Conservation (phyloP, 2,797 vertebrate species). For the Streptopelia turtur region DNA sequence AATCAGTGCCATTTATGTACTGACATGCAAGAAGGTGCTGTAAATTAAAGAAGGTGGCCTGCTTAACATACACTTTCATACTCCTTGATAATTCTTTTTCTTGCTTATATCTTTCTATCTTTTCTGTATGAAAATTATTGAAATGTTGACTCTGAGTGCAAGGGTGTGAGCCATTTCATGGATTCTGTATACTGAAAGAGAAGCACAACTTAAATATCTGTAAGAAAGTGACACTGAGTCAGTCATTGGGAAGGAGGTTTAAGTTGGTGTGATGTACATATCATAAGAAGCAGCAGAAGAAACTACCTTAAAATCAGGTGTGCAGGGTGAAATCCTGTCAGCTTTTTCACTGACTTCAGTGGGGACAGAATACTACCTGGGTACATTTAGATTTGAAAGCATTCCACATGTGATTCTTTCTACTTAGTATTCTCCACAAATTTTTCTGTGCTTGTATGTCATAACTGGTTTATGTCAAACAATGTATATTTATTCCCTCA, state of each 20-base stretch:
- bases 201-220: not conserved
- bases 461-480: not conserved
- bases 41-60: conserved; percentile 20
- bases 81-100: conserved; percentile 5
- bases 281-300: not conserved
- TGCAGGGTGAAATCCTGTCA: not conserved
- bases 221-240: not conserved
- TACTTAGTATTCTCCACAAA: not conserved
- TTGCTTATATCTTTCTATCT: not conserved
- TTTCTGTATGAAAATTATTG: not conserved
- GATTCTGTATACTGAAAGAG: not conserved
- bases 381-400: not conserved
- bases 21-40: conserved; percentile 26
- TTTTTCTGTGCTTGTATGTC: not conserved
- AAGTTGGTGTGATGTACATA: not conserved
- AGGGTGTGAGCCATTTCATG: not conserved
- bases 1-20: conserved; percentile 28
- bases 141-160: not conserved
- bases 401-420: not conserved
- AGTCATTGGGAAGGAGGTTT: not conserved
- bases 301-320: not conserved
- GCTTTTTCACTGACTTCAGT: not conserved
- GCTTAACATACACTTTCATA: not conserved
- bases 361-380: not conserved
- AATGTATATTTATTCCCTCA: not conserved